phyloP scores from a whole-genome alignment of 2,113 vertebrate species.

The Donacobius atricapilla region DNA sequence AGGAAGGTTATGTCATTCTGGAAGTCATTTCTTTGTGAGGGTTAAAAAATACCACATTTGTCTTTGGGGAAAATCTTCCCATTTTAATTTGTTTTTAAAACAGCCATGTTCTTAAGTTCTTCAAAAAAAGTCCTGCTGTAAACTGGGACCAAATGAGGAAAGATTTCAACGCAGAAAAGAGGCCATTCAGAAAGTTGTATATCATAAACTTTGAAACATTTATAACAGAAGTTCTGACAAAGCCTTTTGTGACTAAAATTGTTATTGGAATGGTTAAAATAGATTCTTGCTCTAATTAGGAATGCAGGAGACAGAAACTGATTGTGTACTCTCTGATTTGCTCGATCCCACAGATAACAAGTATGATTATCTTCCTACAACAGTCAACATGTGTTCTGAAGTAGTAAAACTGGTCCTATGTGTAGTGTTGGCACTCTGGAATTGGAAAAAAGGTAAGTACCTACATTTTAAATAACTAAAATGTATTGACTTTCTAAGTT shows the following conservation, averaged over 20 bases:
- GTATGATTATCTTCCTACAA: slow-evolving; percentile 94
- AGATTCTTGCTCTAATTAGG: background rate
- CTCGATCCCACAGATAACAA: slow-evolving; percentile 83
- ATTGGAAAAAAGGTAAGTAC: slow-evolving; percentile 84
- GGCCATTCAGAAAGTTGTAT: background rate
- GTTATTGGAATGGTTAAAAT: background rate
- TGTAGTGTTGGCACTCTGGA: slow-evolving; percentile 81
- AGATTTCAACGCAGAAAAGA: background rate
- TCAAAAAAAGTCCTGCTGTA: background rate
- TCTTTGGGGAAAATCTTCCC: background rate
- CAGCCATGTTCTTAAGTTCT: background rate
- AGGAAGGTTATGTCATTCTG: background rate
- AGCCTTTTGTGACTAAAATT: background rate
- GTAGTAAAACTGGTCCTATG: slow-evolving; percentile 88
- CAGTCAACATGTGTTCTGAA: slow-evolving; percentile 95
- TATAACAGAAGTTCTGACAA: background rate
- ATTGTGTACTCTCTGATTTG: background rate
- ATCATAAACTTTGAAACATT: background rate
- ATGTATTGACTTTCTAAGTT: background rate
- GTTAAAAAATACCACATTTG: background rate
- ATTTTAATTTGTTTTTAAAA: background rate
- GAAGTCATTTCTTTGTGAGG: background rate
- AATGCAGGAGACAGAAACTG: background rate
- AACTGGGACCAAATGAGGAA: background rate
- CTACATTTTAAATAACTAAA: background rate